Percentiles rank a stretch among this genome's conserved stretches.
Conservation (phyloP, 2,797 vertebrate genomes). For the Hippopotamyrus pictus region DNA sequence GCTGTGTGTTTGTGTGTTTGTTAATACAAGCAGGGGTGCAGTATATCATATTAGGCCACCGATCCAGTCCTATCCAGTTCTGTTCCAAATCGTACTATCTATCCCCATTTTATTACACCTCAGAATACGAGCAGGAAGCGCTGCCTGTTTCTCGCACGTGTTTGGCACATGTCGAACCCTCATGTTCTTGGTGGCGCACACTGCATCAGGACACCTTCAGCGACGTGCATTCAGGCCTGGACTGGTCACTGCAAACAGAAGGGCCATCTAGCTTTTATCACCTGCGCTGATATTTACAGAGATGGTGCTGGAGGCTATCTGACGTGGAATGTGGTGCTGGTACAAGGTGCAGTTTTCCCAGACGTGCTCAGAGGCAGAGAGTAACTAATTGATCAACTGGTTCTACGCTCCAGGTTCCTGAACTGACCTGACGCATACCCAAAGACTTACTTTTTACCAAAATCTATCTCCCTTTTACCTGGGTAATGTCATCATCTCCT, state of each 20-base stretch:
- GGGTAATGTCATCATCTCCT: background rate
- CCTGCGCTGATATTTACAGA: background rate
- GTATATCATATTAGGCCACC: background rate
- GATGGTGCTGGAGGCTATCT: background rate
- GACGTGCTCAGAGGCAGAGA: background rate
- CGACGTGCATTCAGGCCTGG: background rate
- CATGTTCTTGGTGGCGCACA: background rate
- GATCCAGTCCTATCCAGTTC: background rate
- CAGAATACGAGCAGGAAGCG: background rate
- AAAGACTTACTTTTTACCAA: background rate
- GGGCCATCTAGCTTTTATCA: background rate
- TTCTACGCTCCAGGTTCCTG: background rate
- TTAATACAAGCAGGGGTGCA: background rate
- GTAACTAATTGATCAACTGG: background rate
- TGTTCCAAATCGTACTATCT: background rate
- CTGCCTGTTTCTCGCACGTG: background rate
- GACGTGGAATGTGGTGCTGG: background rate
- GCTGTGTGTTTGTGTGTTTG: background rate
- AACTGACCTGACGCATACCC: background rate
- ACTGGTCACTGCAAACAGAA: background rate
- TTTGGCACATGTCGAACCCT: background rate
- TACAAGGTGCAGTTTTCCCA: constrained; percentile 5
- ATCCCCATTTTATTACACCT: background rate
- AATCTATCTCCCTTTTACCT: background rate
- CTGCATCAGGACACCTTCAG: background rate